Percentiles rank a stretch among this genome's conserved stretches.
phyloP scores from a whole-genome alignment of 2,113 vertebrate genomes.

The Charadrius vociferus region DNA sequence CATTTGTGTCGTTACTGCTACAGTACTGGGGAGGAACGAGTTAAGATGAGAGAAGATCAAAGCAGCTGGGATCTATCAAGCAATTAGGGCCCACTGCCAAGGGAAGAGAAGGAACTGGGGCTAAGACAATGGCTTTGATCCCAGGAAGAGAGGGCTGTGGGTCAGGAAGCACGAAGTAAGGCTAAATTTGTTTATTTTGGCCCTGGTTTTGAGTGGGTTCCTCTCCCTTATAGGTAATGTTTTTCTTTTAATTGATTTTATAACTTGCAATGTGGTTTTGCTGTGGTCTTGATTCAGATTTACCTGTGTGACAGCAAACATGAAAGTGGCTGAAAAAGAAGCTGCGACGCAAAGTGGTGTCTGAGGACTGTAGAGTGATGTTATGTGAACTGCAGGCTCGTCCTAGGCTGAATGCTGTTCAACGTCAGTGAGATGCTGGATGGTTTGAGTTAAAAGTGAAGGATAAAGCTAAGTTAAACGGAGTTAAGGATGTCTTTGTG shows the following conservation, averaged over 20 bases:
- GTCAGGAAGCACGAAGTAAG: slow-evolving; percentile 53
- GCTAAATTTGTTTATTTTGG: slow-evolving; percentile 27
- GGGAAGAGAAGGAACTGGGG: slow-evolving; percentile 4
- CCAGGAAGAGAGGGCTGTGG: slow-evolving; percentile 31
- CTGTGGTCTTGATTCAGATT: neutral
- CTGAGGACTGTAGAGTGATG: neutral
- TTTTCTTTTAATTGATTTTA: neutral
- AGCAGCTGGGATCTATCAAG: slow-evolving; percentile 57
- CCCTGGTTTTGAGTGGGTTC: neutral
- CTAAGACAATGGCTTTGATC: slow-evolving; percentile 50
- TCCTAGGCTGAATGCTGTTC: neutral
- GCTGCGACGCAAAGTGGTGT: neutral
- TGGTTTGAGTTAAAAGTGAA: neutral
- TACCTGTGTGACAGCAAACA: neutral
- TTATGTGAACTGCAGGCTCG: rapidly evolving
- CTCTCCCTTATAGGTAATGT: neutral
- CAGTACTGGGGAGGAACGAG: neutral
- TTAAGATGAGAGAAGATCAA: slow-evolving; percentile 33
- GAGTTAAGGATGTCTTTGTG: neutral
- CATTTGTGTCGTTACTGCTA: neutral
- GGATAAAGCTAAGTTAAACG: no score
- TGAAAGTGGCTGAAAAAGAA: neutral
- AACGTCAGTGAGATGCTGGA: rapidly evolving
- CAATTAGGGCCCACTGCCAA: slow-evolving; percentile 14
- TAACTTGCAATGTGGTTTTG: neutral